A percentile compares a stretch with the other conserved stretches of the same genome.
Evolutionary conservation across 2,113 vertebrate genomes (phyloP).

Genomic region (Laterallus jamaicensis): DNA sequence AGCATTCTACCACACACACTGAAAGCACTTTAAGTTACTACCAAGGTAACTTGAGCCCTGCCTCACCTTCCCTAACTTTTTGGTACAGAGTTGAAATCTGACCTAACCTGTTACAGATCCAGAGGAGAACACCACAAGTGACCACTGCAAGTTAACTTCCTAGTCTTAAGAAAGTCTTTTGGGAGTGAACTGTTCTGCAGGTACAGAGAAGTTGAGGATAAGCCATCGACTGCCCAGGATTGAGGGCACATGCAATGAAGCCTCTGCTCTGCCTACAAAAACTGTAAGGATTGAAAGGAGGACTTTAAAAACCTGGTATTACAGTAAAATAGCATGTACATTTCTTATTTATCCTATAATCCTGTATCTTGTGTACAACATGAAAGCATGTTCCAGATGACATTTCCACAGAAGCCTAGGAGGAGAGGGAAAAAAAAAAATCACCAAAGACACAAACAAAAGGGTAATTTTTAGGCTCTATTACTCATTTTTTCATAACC

Average conservation of each 20-base stretch:
- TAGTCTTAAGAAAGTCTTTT: background rate
- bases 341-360: background rate
- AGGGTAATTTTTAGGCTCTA: background rate
- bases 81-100: background rate
- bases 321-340: background rate
- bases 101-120: background rate
- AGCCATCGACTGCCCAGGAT: background rate
- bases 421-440: background rate
- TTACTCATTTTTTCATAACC: background rate
- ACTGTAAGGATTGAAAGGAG: background rate
- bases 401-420: background rate
- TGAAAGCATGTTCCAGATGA: background rate
- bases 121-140: background rate
- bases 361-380: background rate
- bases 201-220: background rate
- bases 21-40: background rate
- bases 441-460: background rate
- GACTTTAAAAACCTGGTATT: background rate
- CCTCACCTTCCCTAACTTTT: background rate
- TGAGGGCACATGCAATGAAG: background rate
- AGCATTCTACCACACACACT: background rate
- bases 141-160: background rate
- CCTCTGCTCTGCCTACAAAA: background rate
- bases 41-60: background rate
- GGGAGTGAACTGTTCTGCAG: background rate